These are phyloP conservation scores for Leucosticte australis DNA, from an alignment of 2,113 vertebrate species.

Conservation along the genomic window DNA sequence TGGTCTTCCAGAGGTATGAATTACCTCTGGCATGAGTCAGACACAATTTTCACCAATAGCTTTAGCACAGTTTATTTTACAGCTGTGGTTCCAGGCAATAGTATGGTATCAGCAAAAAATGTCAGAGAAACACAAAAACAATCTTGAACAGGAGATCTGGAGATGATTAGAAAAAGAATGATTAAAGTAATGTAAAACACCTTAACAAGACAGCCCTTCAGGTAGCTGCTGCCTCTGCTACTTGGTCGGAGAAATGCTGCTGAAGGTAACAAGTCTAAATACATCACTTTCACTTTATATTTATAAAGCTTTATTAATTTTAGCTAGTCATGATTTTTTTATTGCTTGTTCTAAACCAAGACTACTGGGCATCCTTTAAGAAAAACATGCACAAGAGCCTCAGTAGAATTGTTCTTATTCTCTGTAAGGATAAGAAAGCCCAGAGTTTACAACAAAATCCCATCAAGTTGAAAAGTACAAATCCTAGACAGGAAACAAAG, in stretches of 20 bases:
- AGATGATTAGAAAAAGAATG: not conserved
- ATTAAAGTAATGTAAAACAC: not conserved
- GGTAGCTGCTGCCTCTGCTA: not conserved
- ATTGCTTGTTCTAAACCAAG: not conserved
- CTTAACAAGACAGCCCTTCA: not conserved
- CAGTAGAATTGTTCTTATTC: not conserved
- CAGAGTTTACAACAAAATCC: not conserved
- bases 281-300: not conserved
- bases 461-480: not conserved
- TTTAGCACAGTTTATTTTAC: not conserved
- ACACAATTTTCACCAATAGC: not conserved
- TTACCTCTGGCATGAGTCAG: not conserved
- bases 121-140: not conserved
- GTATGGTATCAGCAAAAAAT: not conserved
- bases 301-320: not conserved
- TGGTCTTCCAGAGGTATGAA: not conserved
- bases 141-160: not conserved
- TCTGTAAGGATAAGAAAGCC: not conserved
- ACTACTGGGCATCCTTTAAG: not conserved
- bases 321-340: not conserved
- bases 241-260: not conserved
- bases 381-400: not conserved
- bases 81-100: not conserved
- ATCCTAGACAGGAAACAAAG: not conserved
- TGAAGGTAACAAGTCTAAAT: not conserved